These are phyloP conservation scores for Oxytorus armatus DNA, from an alignment of 2,888 invertebrate species.

Conservation along the genomic window DNA sequence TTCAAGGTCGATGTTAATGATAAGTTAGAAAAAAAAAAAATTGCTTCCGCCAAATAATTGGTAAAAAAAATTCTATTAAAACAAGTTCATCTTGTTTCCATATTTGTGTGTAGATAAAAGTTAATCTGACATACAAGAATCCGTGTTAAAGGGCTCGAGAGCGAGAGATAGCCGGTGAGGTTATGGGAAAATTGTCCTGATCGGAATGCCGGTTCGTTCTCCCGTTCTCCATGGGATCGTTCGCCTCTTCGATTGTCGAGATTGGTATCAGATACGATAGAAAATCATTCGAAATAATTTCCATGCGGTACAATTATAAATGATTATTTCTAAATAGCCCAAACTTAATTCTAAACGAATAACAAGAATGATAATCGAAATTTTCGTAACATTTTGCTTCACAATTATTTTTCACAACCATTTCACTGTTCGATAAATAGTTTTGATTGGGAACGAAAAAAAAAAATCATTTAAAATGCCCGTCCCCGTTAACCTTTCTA, in stretches of 20 bases:
- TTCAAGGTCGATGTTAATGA: slow-evolving; percentile 1
- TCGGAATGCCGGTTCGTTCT: slow-evolving; percentile 63
- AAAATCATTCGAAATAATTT: slow-evolving; percentile 17
- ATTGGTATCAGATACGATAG: slow-evolving; percentile 5
- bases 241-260: slow-evolving; percentile 30
- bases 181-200: slow-evolving; percentile 68
- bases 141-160: slow-evolving; percentile 66
- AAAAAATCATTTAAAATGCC: no score
- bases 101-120: not conserved
- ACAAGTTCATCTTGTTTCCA: not conserved
- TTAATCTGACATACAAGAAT: slow-evolving; percentile 54
- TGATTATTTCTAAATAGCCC: no score
- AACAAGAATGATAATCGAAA: no score
- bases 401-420: no score
- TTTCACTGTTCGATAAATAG: no score
- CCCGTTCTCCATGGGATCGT: slow-evolving; percentile 41
- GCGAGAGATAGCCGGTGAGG: slow-evolving; percentile 55
- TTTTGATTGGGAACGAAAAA: no score
- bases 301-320: no score
- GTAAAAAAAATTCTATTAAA: not conserved
- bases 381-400: no score
- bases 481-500: no score
- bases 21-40: not conserved
- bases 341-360: no score
- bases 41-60: not conserved